These are phyloP conservation scores for Dipus sagitta DNA, from an alignment of 2,797 vertebrate genomes.

Conservation along the genomic window DNA sequence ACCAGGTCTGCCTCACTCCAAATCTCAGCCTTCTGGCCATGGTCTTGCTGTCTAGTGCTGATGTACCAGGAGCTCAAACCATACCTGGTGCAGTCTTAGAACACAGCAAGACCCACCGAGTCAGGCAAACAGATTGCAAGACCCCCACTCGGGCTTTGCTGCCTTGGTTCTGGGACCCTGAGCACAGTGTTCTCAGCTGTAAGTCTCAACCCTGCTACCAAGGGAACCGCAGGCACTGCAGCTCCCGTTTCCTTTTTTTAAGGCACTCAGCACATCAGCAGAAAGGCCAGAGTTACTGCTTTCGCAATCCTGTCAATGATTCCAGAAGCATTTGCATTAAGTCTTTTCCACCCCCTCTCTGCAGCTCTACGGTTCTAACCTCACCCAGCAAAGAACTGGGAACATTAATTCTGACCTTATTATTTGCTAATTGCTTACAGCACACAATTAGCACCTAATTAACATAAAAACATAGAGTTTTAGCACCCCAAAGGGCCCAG, in stretches of 20 bases:
- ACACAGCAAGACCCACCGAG: not conserved
- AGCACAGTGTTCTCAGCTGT: not conserved
- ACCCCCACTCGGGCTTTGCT: not conserved
- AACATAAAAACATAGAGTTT: conserved; percentile 78
- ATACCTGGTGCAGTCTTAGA: not conserved
- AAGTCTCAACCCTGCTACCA: not conserved
- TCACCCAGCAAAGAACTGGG: conserved; percentile 63
- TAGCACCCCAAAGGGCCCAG: conserved; percentile 58
- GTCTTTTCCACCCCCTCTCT: conserved; percentile 59
- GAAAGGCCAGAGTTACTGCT: conserved; percentile 44
- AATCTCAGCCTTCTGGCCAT: not conserved
- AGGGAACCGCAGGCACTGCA: not conserved
- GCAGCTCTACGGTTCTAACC: conserved; percentile 52
- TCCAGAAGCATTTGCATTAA: conserved; percentile 52
- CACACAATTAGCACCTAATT: conserved; percentile 81
- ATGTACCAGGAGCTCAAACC: not conserved
- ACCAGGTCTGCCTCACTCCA: not conserved
- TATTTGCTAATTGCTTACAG: conserved; percentile 80
- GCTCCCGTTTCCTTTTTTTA: not conserved
- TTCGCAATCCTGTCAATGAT: conserved; percentile 46
- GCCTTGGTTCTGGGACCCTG: conserved; percentile 26
- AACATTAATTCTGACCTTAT: conserved; percentile 81
- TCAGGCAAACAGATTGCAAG: not conserved
- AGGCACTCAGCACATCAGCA: conserved; percentile 42
- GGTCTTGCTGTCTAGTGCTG: not conserved